Percentiles rank a stretch among this genome's conserved stretches.
Evolutionary conservation across 2,888 invertebrate genomes (phyloP).

Genomic region (Apodemia duryi): DNA sequence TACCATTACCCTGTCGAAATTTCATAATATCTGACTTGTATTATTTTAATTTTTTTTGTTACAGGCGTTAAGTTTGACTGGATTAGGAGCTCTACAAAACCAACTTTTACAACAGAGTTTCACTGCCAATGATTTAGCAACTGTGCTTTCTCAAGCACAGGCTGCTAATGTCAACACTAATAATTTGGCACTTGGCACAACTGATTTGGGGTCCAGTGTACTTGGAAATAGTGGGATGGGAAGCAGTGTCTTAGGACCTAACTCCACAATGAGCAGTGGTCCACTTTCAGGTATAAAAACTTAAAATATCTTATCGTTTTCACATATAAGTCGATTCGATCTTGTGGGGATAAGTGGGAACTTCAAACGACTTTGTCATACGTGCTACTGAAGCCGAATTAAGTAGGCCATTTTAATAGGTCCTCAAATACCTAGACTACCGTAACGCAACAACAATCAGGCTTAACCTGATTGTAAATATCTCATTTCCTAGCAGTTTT

Average conservation of each 20-base stretch:
- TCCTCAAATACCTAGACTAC: no score
- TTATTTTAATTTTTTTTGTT: constrained; percentile 29
- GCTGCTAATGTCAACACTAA: constrained; percentile 48
- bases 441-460: no score
- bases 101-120: constrained; percentile 72
- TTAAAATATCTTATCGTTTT: no score
- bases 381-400: no score
- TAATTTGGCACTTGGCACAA: constrained; percentile 45
- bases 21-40: background rate
- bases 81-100: constrained; percentile 69
- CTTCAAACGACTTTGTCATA: no score
- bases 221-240: constrained; percentile 43
- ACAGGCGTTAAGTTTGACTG: constrained; percentile 66
- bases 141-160: constrained; percentile 48
- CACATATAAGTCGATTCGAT: no score
- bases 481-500: no score
- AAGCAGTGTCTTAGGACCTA: constrained; percentile 49
- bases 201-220: constrained; percentile 44
- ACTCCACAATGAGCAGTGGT: constrained; percentile 53
- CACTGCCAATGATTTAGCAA: constrained; percentile 64
- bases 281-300: constrained; percentile 53
- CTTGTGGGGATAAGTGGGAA: no score
- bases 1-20: background rate
- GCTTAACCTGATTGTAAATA: no score
- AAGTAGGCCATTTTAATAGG: no score